phyloP scores from a whole-genome alignment of 1,140 invertebrate genomes.

The Marisa cornuarietis region DNA sequence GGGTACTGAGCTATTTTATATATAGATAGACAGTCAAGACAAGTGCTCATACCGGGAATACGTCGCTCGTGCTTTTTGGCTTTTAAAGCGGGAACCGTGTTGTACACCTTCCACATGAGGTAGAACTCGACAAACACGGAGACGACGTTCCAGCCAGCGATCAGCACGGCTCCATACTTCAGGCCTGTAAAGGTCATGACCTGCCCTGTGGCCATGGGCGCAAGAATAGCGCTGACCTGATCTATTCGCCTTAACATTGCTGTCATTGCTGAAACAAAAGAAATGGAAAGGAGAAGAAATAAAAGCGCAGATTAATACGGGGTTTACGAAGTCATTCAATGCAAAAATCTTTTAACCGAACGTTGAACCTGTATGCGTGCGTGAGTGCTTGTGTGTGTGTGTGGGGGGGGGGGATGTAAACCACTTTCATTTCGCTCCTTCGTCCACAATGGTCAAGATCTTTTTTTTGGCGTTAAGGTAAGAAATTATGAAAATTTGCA shows the following conservation, averaged over 20 bases:
- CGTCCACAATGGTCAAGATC: not conserved
- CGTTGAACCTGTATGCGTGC: not conserved
- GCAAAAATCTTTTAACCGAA: not conserved
- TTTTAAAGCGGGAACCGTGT: slow-evolving; percentile 54
- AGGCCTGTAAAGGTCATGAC: slow-evolving; percentile 58
- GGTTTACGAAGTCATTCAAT: not conserved
- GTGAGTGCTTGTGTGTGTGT: not conserved
- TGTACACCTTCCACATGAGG: slow-evolving; percentile 65
- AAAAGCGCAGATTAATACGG: not conserved
- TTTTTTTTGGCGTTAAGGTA: not conserved
- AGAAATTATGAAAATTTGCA: not conserved
- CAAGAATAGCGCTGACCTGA: slow-evolving; percentile 65
- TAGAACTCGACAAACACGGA: slow-evolving; percentile 66
- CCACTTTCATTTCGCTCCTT: not conserved
- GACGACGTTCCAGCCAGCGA: slow-evolving; percentile 68
- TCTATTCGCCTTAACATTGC: slow-evolving; percentile 66
- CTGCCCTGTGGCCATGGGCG: slow-evolving; percentile 67
- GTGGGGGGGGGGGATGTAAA: not conserved
- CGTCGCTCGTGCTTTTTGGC: slow-evolving; percentile 31
- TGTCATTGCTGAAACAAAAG: slow-evolving; percentile 41
- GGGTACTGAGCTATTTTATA: no score
- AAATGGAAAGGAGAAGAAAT: not conserved
- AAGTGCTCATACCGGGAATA: not conserved
- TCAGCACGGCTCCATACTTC: slow-evolving; percentile 61
- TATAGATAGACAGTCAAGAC: no score